Percentiles rank a stretch among this genome's conserved stretches.
Conservation (phyloP, 2,113 vertebrate genomes). For the Cygnus atratus region DNA sequence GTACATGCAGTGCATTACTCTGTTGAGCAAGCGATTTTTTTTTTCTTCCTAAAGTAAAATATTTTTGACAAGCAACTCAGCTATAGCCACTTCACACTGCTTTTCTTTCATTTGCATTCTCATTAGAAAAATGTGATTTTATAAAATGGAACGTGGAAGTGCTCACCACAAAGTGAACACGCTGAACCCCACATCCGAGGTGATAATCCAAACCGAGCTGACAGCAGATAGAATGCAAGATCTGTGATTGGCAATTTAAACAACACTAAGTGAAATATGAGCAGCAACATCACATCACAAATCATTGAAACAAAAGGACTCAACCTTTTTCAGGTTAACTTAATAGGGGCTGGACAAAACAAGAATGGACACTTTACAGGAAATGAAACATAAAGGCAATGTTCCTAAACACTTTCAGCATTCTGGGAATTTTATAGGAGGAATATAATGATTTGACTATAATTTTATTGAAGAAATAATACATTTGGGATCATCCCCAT, state of each 20-base stretch:
- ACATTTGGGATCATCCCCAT: constrained; percentile 25
- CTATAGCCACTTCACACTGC: constrained; percentile 83
- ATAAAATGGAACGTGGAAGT: constrained; percentile 75
- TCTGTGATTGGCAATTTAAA: constrained; percentile 77
- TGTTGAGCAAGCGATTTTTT: constrained; percentile 11
- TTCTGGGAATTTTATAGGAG: neutral
- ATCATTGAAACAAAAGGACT: constrained; percentile 71
- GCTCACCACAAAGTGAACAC: constrained; percentile 52
- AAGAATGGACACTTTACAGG: constrained; percentile 57
- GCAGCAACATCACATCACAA: constrained; percentile 76
- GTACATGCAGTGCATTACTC: constrained; percentile 45
- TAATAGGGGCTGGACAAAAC: constrained; percentile 66
- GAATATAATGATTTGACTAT: neutral
- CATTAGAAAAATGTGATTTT: constrained; percentile 87
- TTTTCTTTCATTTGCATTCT: constrained; percentile 88
- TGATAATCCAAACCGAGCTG: constrained; percentile 68
- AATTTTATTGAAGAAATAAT: constrained; percentile 19
- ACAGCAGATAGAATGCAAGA: constrained; percentile 75
- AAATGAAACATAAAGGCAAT: constrained; percentile 26
- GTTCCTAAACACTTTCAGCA: constrained; percentile 13
- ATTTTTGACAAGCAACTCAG: constrained; percentile 85
- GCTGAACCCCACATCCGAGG: constrained; percentile 66
- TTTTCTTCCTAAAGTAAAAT: constrained; percentile 68
- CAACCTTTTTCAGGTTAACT: constrained; percentile 72
- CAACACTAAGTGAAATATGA: constrained; percentile 76